Conservation (phyloP, 1,140 invertebrate genomes). For the Drosophila willistoni region DNA sequence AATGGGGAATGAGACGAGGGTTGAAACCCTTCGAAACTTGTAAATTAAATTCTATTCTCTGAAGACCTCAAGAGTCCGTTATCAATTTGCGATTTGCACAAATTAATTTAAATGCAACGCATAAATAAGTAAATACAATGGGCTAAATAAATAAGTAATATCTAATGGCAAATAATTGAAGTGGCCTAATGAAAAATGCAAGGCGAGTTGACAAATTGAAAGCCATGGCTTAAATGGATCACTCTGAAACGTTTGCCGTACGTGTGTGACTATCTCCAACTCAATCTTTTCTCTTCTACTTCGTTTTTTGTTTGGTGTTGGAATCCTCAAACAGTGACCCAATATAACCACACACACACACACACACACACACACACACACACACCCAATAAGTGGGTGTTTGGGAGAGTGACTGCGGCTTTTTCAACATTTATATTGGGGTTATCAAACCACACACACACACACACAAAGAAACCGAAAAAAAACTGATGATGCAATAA, state of each 20-base stretch:
- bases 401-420: conserved; percentile 60
- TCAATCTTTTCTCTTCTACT: conserved; percentile 1
- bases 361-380: background rate
- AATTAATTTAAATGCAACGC: conserved; percentile 70
- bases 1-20: background rate
- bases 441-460: conserved; percentile 51
- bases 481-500: conserved; percentile 36
- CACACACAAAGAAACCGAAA: conserved; percentile 27
- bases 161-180: conserved; percentile 77
- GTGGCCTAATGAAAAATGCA: conserved; percentile 60
- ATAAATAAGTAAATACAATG: conserved; percentile 22
- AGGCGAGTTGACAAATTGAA: conserved; percentile 55
- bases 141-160: conserved; percentile 66
- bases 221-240: conserved; percentile 27
- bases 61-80: conserved; percentile 38
- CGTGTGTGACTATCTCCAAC: conserved; percentile 50
- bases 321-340: conserved; percentile 3
- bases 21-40: background rate
- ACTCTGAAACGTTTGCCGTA: conserved; percentile 18
- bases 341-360: conserved; percentile 5
- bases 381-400: conserved; percentile 19
- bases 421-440: conserved; percentile 72
- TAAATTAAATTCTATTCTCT: background rate
- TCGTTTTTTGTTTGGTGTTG: background rate
- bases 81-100: conserved; percentile 63